Conservation (phyloP, 2,888 invertebrate species). For the Melinaea marsaeus region DNA sequence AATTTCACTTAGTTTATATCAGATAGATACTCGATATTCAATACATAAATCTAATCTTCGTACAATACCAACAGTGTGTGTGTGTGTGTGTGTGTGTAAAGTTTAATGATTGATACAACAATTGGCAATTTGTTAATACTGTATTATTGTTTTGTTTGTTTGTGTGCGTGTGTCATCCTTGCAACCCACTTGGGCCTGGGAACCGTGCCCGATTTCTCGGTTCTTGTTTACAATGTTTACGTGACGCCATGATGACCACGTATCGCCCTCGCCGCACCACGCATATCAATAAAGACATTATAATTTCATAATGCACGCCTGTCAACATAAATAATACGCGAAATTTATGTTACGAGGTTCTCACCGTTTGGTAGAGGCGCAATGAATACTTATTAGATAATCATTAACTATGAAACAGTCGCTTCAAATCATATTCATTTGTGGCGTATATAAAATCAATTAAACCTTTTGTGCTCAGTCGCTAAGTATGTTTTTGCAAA, state of each 20-base stretch:
- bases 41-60: slow-evolving; percentile 20
- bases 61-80: background rate
- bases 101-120: too few relatives aligned
- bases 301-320: slow-evolving; percentile 75
- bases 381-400: slow-evolving; percentile 66
- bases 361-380: slow-evolving; percentile 66
- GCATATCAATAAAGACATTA: slow-evolving; percentile 72
- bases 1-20: slow-evolving; percentile 24
- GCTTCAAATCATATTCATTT: slow-evolving; percentile 70
- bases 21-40: slow-evolving; percentile 23
- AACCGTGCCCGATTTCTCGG: slow-evolving; percentile 31
- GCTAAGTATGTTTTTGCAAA: slow-evolving; percentile 18
- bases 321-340: slow-evolving; percentile 77
- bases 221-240: slow-evolving; percentile 41
- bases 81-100: too few relatives aligned
- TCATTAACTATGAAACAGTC: slow-evolving; percentile 51
- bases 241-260: slow-evolving; percentile 55
- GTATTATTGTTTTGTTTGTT: background rate
- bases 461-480: slow-evolving; percentile 52
- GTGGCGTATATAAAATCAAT: slow-evolving; percentile 73
- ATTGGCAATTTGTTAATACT: background rate
- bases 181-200: slow-evolving; percentile 34
- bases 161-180: slow-evolving; percentile 8
- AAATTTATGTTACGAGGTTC: slow-evolving; percentile 78
- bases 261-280: slow-evolving; percentile 46